Evolutionary conservation across 2,113 vertebrate species (phyloP), one percentile per base, ranked within the genome.

Genomic region (Coptodon rendalli): DNA sequence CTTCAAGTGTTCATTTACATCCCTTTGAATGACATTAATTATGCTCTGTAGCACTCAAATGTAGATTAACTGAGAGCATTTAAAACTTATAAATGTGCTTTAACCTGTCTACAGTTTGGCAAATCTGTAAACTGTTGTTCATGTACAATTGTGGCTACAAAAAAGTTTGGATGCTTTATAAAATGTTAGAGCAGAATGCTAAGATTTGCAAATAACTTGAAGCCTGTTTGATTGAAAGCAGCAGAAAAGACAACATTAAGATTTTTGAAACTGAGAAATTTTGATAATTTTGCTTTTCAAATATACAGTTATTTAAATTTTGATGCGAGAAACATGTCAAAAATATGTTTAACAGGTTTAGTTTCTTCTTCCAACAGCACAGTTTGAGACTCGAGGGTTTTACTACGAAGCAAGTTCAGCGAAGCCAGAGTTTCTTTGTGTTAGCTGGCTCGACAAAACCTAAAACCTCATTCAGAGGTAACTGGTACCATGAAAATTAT

Each of bases 331-430:
- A 78, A 0, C 24, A 7, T 73, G 14, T 76, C 68, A 48, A 17
- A 76, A 76, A 48, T 76, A 29, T 19, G 24, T 48, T 73, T 76
- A 27, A 27, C 14, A 29, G 1, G 14, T 76, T 76, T 29, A 11
- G 43, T 76, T 19, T 0, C 71, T 76, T 76, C 71, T 50, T 76
- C 43, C 6, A 50, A 76, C n/a, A 71, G 38, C 24, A 11, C 40
- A 11, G 43, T 76, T 76, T 1, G 24, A 29, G 3, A 76, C 0
- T 48, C 2, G 0, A 4, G 14, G 43, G 24, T 48, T 48, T 17
- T 29, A 2, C 40, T 48, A 48, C 1, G 2, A 11, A 76, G 3
- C 3, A 48, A 2, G 14, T 76, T 45, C 68, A 11, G 2, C 0
- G 1, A 17, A 27, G 40, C 71, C 68, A 11, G 71, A 24, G 38